Percentiles rank a stretch among this genome's conserved stretches.
These are phyloP conservation scores for Brachyopa scutellaris DNA, from an alignment of 2,888 invertebrate species.

Conservation along the genomic window DNA sequence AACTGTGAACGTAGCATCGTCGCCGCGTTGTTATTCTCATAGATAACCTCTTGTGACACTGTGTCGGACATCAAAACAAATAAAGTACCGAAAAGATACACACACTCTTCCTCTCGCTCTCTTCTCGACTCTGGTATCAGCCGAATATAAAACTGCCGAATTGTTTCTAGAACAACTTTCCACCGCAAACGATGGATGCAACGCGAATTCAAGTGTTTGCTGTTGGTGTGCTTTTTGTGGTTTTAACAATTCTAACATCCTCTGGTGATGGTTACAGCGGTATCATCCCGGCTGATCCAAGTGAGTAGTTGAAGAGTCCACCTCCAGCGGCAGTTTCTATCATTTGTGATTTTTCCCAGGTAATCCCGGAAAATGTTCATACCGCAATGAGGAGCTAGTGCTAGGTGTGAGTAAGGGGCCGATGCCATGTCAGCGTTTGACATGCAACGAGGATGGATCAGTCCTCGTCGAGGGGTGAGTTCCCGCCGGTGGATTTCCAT, in stretches of 20 bases:
- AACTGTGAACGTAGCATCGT: not conserved
- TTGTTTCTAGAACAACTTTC: constrained; percentile 38
- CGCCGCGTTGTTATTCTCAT: not conserved
- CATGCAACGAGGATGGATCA: constrained; percentile 78
- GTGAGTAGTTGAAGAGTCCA: constrained; percentile 66
- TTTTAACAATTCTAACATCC: constrained; percentile 15
- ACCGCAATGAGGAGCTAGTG: constrained; percentile 77
- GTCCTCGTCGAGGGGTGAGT: constrained; percentile 80
- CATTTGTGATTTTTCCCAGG: constrained; percentile 52
- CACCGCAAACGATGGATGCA: constrained; percentile 40
- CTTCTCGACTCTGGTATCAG: not conserved
- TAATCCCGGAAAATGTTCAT: constrained; percentile 78
- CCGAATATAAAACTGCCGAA: constrained; percentile 13
- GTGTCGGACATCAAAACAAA: constrained; percentile 18
- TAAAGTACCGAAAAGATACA: constrained; percentile 32
- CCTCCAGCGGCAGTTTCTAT: not conserved
- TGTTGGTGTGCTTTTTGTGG: constrained; percentile 11
- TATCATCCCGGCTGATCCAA: constrained; percentile 76
- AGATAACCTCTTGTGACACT: constrained; percentile 34
- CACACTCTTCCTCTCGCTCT: not conserved
- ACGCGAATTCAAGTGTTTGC: constrained; percentile 23
- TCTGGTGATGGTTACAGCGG: constrained; percentile 74
- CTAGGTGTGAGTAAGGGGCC: constrained; percentile 77
- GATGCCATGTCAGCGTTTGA: constrained; percentile 78
- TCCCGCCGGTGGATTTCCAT: not conserved